Evolutionary conservation across 2,113 vertebrate genomes (phyloP).

Genomic region (Thalassarche chlororhynchos): DNA sequence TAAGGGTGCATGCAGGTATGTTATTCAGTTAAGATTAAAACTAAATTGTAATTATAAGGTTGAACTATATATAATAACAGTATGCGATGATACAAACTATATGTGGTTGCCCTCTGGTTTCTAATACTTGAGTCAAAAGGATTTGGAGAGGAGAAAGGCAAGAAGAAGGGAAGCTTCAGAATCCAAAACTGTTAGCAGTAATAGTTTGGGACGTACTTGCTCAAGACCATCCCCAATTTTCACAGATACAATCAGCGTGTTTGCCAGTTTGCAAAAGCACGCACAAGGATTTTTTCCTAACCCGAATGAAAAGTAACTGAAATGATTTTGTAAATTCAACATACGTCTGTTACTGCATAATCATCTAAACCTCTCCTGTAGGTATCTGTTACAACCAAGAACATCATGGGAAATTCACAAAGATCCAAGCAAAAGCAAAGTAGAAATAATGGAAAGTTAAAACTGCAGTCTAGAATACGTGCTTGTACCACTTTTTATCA

Average conservation of each 20-base stretch:
- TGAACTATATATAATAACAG: background rate
- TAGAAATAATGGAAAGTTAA: background rate
- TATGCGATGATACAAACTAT: background rate
- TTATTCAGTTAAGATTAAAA: slow-evolving; percentile 28
- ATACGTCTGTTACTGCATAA: background rate
- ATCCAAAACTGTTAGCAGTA: background rate
- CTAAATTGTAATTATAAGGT: background rate
- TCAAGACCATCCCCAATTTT: slow-evolving; percentile 17
- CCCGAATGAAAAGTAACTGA: background rate
- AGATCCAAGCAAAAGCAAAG: background rate
- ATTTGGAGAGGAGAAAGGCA: background rate
- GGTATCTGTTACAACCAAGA: background rate
- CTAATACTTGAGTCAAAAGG: slow-evolving; percentile 2
- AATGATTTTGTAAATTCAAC: slow-evolving; percentile 23
- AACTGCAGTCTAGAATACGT: background rate
- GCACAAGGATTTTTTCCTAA: background rate
- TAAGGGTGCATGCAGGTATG: background rate
- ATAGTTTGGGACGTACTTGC: background rate
- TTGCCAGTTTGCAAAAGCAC: slow-evolving; percentile 18
- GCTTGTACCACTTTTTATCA: background rate
- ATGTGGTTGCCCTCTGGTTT: background rate
- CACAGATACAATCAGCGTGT: background rate
- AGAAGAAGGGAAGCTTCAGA: background rate
- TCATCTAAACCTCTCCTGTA: background rate
- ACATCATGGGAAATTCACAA: background rate